These are phyloP conservation scores for Esox masquinongy DNA, from an alignment of 2,797 vertebrate genomes.

Conservation along the genomic window DNA sequence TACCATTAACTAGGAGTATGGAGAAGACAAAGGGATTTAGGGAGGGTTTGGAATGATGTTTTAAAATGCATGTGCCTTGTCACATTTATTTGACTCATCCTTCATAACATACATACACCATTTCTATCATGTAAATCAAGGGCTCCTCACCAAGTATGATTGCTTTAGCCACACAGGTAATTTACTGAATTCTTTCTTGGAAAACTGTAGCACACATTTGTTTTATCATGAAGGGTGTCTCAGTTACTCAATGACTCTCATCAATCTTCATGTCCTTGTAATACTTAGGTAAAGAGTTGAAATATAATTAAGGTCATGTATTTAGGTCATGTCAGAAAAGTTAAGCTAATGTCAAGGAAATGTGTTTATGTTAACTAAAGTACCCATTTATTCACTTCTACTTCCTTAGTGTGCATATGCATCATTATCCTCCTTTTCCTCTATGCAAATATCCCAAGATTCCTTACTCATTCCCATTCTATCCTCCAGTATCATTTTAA, in stretches of 20 bases:
- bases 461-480: conserved; percentile 57
- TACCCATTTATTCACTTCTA: not conserved
- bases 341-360: not conserved
- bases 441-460: conserved; percentile 37
- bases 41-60: too few species aligned
- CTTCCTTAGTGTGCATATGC: conserved; percentile 31
- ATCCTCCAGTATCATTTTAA: conserved; percentile 68
- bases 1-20: too few species aligned
- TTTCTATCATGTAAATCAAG: conserved; percentile 2
- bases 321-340: not conserved
- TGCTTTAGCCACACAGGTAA: conserved; percentile 45
- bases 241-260: not conserved
- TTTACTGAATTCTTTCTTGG: conserved; percentile 38
- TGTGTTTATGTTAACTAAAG: not conserved
- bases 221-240: conserved; percentile 18
- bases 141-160: conserved; percentile 27
- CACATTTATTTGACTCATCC: not conserved
- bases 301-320: not conserved
- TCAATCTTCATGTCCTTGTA: not conserved
- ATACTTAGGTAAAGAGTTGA: not conserved
- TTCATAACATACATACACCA: not conserved
- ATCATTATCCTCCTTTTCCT: conserved; percentile 55
- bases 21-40: too few species aligned
- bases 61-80: too few species aligned
- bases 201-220: conserved; percentile 28